phyloP scores from a whole-genome alignment of 2,113 vertebrate genomes.

The Isichthys henryi region DNA sequence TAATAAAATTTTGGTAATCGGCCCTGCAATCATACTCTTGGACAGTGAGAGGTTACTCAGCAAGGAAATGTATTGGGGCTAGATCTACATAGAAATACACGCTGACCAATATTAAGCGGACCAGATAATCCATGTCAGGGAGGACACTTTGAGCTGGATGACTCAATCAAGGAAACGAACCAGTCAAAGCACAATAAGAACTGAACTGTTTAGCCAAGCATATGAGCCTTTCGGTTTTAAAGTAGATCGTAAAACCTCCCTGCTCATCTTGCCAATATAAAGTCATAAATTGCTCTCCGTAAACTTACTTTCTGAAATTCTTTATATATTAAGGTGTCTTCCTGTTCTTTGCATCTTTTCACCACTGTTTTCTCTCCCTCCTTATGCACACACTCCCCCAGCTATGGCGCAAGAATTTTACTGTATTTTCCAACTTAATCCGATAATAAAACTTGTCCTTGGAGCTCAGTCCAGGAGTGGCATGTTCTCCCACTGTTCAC shows the following conservation, averaged over 20 bases:
- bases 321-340: neutral
- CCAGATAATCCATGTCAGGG: neutral
- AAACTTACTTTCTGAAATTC: neutral
- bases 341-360: neutral
- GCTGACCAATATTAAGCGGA: neutral
- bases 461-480: neutral
- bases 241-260: neutral
- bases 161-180: neutral
- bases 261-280: neutral
- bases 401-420: neutral
- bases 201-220: neutral
- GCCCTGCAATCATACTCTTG: neutral
- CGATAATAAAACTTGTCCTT: neutral
- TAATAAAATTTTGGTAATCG: neutral
- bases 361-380: neutral
- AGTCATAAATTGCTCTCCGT: neutral
- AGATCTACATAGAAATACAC: neutral
- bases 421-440: neutral
- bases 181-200: neutral
- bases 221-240: neutral
- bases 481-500: neutral
- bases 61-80: neutral
- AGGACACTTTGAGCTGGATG: neutral
- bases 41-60: neutral
- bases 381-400: neutral